A percentile compares a stretch with the other conserved stretches of the same genome.
Evolutionary conservation across 2,888 invertebrate genomes (phyloP).

Genomic region (Pterobdella sp.): DNA sequence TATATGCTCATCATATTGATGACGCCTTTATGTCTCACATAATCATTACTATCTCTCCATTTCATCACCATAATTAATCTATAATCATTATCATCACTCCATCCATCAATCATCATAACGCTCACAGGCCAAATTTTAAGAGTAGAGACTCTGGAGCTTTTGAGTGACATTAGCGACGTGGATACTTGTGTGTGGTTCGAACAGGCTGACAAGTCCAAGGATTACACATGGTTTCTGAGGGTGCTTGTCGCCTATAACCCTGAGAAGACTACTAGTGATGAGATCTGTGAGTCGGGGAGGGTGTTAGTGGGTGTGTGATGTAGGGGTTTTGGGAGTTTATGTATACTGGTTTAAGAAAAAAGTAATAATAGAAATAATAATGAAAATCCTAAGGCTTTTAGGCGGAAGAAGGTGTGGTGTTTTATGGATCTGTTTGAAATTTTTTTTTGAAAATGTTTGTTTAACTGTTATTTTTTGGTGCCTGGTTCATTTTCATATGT

Average conservation of each 20-base stretch:
- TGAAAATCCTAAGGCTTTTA: no score
- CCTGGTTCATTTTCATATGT: no score
- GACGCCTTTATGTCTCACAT: no score
- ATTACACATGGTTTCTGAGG: conserved; percentile 32
- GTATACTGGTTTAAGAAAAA: no score
- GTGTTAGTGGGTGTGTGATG: neutral
- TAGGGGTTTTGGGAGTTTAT: neutral
- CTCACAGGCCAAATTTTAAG: conserved; percentile 27
- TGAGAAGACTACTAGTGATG: conserved; percentile 24
- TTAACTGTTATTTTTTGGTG: no score
- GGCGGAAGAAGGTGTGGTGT: no score
- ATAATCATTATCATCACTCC: neutral
- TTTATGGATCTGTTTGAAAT: no score
- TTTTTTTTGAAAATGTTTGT: no score
- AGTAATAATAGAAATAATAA: neutral
- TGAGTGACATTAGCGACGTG: conserved; percentile 30
- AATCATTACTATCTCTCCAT: neutral
- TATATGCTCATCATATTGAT: no score
- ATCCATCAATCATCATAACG: neutral
- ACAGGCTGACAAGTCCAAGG: conserved; percentile 33
- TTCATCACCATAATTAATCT: neutral
- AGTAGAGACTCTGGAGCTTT: conserved; percentile 33
- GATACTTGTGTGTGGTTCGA: conserved; percentile 33
- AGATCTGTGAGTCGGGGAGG: conserved; percentile 26
- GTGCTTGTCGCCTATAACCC: conserved; percentile 28